Evolutionary conservation across 2,113 vertebrate genomes (phyloP).

Genomic region (Australoheros scitulus): DNA sequence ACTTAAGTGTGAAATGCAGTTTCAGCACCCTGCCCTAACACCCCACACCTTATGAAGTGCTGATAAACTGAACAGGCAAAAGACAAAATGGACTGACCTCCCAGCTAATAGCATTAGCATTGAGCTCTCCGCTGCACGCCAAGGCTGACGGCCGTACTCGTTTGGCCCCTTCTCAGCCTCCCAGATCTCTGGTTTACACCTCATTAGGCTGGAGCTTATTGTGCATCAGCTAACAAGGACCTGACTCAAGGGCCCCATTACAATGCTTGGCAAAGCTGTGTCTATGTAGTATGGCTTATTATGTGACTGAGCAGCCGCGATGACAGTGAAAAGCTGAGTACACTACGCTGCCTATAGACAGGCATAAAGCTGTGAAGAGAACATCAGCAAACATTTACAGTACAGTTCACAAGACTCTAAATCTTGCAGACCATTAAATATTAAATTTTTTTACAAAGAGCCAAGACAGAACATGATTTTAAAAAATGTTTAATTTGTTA

Average conservation of each 20-base stretch:
- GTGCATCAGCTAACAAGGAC: conserved; percentile 66
- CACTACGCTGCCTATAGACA: conserved; percentile 12
- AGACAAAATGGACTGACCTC: conserved; percentile 70
- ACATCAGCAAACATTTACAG: background rate
- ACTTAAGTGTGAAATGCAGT: conserved; percentile 43
- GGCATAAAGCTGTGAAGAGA: background rate
- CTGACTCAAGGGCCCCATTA: conserved; percentile 71
- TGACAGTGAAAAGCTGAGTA: conserved; percentile 24
- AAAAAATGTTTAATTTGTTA: background rate
- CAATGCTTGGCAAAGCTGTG: conserved; percentile 41
- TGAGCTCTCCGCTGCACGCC: conserved; percentile 48
- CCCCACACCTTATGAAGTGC: conserved; percentile 55
- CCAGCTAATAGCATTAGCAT: conserved; percentile 76
- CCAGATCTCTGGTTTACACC: conserved; percentile 71
- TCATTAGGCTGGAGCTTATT: conserved; percentile 71
- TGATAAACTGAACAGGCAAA: conserved; percentile 65
- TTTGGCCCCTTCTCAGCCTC: conserved; percentile 30
- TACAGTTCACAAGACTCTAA: background rate
- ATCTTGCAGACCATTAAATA: background rate
- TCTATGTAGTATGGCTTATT: conserved; percentile 38
- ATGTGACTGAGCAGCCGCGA: conserved; percentile 49
- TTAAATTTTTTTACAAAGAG: background rate
- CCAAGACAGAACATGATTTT: background rate
- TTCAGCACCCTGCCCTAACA: conserved; percentile 50
- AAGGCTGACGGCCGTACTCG: conserved; percentile 38